Percentiles rank a stretch among this genome's conserved stretches.
Evolutionary conservation across 2,888 invertebrate species (phyloP).

Genomic region (Erannis defoliaria): DNA sequence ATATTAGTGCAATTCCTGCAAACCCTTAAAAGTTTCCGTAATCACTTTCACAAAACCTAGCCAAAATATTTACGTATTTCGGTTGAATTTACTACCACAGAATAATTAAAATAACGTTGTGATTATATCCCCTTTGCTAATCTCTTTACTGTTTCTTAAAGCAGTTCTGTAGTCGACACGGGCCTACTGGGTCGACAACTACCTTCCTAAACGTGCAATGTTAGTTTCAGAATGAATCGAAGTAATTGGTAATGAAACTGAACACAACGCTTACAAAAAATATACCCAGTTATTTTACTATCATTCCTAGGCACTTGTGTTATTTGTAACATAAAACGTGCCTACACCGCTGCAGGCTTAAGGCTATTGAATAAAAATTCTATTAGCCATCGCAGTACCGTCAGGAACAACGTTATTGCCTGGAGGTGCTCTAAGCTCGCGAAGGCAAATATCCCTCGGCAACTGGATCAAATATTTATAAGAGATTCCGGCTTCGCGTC

Average conservation of each 20-base stretch:
- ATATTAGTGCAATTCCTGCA: no score
- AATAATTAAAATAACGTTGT: no score
- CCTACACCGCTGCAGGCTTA: conserved; percentile 10
- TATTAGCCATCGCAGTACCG: conserved; percentile 57
- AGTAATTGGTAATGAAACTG: not conserved
- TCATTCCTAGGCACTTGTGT: not conserved
- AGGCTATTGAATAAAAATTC: conserved; percentile 68
- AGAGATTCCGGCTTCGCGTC: conserved; percentile 66
- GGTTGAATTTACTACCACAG: no score
- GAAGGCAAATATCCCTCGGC: conserved; percentile 68
- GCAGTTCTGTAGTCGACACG: no score
- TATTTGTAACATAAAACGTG: conserved; percentile 16
- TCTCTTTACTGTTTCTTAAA: no score
- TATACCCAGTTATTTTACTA: not conserved
- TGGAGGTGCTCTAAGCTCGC: conserved; percentile 49
- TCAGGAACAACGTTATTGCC: conserved; percentile 62
- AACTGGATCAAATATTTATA: conserved; percentile 78
- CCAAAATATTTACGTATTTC: no score
- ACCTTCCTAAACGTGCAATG: no score
- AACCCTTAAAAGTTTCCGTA: no score
- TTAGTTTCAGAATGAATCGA: not conserved
- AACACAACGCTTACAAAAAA: not conserved
- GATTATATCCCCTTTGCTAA: no score
- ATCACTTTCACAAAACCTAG: no score
- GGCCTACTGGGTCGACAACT: no score